Conservation (phyloP, 92 coral and sea anemone genomes). For the Blastomussa wellsi region DNA sequence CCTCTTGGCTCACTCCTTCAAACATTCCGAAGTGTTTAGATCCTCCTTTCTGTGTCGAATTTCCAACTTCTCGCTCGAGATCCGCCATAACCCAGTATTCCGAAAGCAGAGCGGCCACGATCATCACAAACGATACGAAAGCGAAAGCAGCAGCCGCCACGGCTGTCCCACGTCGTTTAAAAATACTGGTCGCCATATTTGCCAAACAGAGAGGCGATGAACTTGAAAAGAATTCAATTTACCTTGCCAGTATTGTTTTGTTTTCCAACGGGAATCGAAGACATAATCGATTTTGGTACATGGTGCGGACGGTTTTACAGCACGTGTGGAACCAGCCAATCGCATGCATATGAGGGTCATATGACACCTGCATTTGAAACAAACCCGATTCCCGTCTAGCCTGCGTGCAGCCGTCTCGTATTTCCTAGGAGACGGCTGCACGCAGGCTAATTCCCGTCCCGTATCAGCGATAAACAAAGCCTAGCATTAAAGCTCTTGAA, state of each 20-base stretch:
- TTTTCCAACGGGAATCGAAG: background rate
- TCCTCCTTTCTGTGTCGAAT: constrained; percentile 64
- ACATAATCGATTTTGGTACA: constrained; percentile 4
- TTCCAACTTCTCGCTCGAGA: constrained; percentile 53
- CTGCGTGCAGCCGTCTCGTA: no score
- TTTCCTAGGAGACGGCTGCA: no score
- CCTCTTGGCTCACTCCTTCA: constrained; percentile 53
- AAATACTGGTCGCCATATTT: constrained; percentile 61
- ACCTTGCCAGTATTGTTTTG: background rate
- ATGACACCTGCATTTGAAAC: background rate
- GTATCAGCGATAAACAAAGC: no score
- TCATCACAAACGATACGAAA: constrained; percentile 66
- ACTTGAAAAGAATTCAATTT: background rate
- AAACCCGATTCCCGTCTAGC: constrained; percentile 16
- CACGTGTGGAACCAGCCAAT: constrained; percentile 35
- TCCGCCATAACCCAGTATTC: constrained; percentile 82
- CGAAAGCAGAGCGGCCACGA: constrained; percentile 66
- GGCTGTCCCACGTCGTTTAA: constrained; percentile 78
- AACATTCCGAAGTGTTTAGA: constrained; percentile 82
- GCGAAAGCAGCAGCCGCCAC: constrained; percentile 62
- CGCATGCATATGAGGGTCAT: no score
- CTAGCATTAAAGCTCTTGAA: no score
- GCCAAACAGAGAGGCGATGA: background rate
- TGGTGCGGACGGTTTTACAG: constrained; percentile 8
- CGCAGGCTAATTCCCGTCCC: no score